A percentile compares a stretch with the other conserved stretches of the same genome.
phyloP scores from a whole-genome alignment of 2,888 invertebrate genomes.

The Bombylius major region DNA sequence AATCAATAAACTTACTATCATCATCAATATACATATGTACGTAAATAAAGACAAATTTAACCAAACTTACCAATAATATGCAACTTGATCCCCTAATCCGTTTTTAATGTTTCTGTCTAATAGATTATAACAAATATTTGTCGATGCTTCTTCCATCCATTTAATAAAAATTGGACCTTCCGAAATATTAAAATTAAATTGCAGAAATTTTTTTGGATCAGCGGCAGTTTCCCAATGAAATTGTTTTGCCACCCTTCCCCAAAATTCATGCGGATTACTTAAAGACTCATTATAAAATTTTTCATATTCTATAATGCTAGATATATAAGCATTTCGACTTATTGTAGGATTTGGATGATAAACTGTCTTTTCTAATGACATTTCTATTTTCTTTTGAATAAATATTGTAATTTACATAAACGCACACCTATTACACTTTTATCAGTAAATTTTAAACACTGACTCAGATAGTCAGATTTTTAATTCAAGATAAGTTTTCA shows the following conservation, averaged over 20 bases:
- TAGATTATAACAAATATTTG: slow-evolving; percentile 92
- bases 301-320: slow-evolving; percentile 61
- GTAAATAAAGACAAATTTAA: background rate
- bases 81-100: slow-evolving; percentile 80
- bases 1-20: too few species aligned
- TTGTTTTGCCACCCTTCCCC: slow-evolving; percentile 84
- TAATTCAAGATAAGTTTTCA: too few species aligned
- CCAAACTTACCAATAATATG: slow-evolving; percentile 81
- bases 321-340: slow-evolving; percentile 49
- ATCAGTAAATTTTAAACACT: too few species aligned
- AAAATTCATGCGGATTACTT: slow-evolving; percentile 80
- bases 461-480: too few species aligned
- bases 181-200: slow-evolving; percentile 81
- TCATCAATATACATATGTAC: background rate
- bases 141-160: slow-evolving; percentile 91
- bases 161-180: slow-evolving; percentile 84
- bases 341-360: slow-evolving; percentile 47
- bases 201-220: slow-evolving; percentile 62
- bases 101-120: slow-evolving; percentile 83
- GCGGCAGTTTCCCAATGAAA: slow-evolving; percentile 84
- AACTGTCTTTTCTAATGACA: slow-evolving; percentile 45
- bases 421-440: too few species aligned
- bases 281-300: slow-evolving; percentile 76
- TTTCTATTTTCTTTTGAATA: slow-evolving; percentile 26
- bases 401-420: background rate